phyloP scores from a whole-genome alignment of 1,140 invertebrate genomes.

The Drosophila pachea region DNA sequence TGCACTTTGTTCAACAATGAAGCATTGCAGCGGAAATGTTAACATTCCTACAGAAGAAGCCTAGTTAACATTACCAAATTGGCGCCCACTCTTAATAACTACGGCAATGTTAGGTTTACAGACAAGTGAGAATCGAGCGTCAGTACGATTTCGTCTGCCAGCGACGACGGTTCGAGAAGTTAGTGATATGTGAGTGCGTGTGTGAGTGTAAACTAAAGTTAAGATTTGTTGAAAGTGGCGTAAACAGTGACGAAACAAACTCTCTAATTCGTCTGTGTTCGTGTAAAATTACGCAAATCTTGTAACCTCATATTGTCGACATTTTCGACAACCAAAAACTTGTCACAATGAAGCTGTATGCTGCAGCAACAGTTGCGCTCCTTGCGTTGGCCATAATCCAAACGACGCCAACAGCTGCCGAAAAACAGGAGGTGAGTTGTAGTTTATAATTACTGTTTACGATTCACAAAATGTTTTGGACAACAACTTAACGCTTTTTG shows the following conservation, averaged over 20 bases:
- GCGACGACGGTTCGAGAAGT: neutral
- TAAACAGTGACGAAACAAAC: slow-evolving; percentile 29
- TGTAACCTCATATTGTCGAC: slow-evolving; percentile 14
- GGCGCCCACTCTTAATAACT: slow-evolving; percentile 1
- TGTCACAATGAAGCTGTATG: slow-evolving; percentile 62
- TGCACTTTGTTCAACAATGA: too few species aligned
- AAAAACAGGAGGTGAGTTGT: slow-evolving; percentile 55
- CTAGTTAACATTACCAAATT: neutral
- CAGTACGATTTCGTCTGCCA: slow-evolving; percentile 8
- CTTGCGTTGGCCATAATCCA: slow-evolving; percentile 54
- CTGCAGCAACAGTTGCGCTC: slow-evolving; percentile 73
- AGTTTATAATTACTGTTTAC: slow-evolving; percentile 54
- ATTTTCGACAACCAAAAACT: slow-evolving; percentile 20
- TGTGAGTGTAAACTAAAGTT: slow-evolving; percentile 23
- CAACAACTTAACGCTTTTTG: slow-evolving; percentile 57
- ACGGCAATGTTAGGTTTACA: neutral
- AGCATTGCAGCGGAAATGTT: neutral
- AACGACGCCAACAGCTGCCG: slow-evolving; percentile 52
- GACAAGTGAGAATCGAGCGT: neutral
- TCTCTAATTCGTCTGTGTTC: slow-evolving; percentile 10
- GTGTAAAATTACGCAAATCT: slow-evolving; percentile 44
- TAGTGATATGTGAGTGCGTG: slow-evolving; percentile 7
- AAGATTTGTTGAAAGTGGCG: slow-evolving; percentile 20
- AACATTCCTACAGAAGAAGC: neutral
- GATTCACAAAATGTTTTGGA: slow-evolving; percentile 51